These are phyloP conservation scores for Festucalex cinctus DNA, from an alignment of 2,113 vertebrate genomes.

Conservation along the genomic window DNA sequence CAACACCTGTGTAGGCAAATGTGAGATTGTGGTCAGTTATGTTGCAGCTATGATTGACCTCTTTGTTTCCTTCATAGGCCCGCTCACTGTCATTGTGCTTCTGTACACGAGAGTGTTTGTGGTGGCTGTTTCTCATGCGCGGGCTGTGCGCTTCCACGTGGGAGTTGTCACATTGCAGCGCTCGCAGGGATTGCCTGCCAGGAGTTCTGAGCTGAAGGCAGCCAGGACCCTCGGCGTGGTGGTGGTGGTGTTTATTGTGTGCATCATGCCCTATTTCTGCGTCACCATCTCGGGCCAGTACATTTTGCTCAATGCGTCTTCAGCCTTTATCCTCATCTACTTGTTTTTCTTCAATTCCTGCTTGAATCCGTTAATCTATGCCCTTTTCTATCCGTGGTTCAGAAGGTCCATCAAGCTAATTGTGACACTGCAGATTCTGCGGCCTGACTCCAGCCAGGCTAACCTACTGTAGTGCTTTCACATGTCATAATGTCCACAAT, in stretches of 20 bases:
- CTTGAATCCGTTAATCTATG: constrained; percentile 29
- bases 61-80: constrained; percentile 8
- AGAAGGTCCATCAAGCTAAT: constrained; percentile 25
- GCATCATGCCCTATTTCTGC: background rate
- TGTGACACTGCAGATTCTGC: constrained; percentile 30
- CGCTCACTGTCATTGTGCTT: constrained; percentile 11
- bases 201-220: constrained; percentile 30
- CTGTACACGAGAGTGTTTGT: constrained; percentile 34
- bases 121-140: constrained; percentile 33
- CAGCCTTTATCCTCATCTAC: background rate
- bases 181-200: background rate
- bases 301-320: background rate
- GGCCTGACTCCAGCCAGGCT: constrained; percentile 15
- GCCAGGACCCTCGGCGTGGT: constrained; percentile 20
- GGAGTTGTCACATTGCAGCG: background rate
- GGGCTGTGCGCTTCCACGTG: constrained; percentile 15
- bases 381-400: constrained; percentile 36
- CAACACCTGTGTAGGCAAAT: constrained; percentile 28
- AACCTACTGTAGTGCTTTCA: background rate
- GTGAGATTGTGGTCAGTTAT: background rate
- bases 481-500: too few species aligned
- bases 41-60: background rate
- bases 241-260: constrained; percentile 19
- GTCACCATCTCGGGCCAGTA: background rate
- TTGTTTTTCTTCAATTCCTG: constrained; percentile 35